Conservation (phyloP, 2,113 vertebrate genomes). For the Lasiurus cinereus region DNA sequence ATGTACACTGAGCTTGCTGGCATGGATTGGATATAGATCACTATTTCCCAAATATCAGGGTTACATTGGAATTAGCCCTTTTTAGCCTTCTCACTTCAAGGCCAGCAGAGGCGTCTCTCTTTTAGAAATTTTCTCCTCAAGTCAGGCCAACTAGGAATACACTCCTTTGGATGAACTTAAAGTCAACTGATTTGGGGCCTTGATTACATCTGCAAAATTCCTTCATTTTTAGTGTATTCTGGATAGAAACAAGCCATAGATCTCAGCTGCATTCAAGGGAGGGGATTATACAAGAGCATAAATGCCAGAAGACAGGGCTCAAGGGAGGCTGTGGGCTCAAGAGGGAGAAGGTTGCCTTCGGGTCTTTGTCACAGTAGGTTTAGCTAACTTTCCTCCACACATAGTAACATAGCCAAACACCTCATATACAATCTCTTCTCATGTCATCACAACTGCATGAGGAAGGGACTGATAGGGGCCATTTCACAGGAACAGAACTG, state of each 20-base stretch:
- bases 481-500: background rate
- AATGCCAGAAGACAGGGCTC: background rate
- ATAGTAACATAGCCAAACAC: background rate
- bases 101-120: background rate
- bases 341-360: background rate
- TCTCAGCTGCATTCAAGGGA: background rate
- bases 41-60: no score
- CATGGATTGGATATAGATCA: no score
- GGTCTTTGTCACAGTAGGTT: background rate
- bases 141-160: background rate
- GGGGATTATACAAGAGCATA: background rate
- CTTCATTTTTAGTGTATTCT: background rate
- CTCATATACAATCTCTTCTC: background rate
- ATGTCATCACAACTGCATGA: background rate
- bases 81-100: background rate
- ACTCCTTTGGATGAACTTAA: background rate
- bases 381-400: background rate
- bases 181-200: background rate
- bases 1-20: no score
- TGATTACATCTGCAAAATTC: background rate
- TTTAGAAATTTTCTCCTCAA: background rate
- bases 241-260: background rate
- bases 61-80: no score
- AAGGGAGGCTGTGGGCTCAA: no score
- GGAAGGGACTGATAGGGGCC: background rate